phyloP scores from a whole-genome alignment of 1,140 invertebrate species.

The Bombus confusus region DNA sequence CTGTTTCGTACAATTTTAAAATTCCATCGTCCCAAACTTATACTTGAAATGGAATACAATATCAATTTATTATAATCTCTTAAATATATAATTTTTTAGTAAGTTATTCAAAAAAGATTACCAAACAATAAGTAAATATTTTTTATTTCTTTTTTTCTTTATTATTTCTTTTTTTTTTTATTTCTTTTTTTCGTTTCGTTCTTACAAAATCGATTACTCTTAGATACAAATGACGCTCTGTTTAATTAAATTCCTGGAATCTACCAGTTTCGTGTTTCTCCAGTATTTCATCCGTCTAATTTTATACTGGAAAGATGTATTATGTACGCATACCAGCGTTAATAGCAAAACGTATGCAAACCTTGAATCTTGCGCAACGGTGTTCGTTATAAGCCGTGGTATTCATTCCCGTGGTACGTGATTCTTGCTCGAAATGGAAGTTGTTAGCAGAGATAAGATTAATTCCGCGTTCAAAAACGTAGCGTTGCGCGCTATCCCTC shows the following conservation, averaged over 20 bases:
- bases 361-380: background rate
- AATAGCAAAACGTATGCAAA: background rate
- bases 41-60: background rate
- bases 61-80: no score
- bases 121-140: background rate
- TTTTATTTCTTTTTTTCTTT: background rate
- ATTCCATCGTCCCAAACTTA: no score
- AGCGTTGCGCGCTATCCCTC: background rate
- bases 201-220: background rate
- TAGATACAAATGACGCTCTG: background rate
- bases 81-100: background rate
- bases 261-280: background rate
- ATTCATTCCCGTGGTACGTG: background rate
- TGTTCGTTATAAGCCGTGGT: background rate
- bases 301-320: background rate
- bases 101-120: background rate
- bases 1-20: background rate
- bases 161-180: background rate
- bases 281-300: background rate
- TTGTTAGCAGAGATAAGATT: constrained; percentile 10
- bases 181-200: no score
- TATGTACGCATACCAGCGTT: background rate
- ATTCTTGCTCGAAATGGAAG: background rate
- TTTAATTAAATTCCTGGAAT: background rate
- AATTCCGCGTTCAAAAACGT: background rate